A percentile compares a stretch with the other conserved stretches of the same genome.
Evolutionary conservation across 92 coral and sea anemone genomes (phyloP).

Genomic region (Epizoanthus stellaris): DNA sequence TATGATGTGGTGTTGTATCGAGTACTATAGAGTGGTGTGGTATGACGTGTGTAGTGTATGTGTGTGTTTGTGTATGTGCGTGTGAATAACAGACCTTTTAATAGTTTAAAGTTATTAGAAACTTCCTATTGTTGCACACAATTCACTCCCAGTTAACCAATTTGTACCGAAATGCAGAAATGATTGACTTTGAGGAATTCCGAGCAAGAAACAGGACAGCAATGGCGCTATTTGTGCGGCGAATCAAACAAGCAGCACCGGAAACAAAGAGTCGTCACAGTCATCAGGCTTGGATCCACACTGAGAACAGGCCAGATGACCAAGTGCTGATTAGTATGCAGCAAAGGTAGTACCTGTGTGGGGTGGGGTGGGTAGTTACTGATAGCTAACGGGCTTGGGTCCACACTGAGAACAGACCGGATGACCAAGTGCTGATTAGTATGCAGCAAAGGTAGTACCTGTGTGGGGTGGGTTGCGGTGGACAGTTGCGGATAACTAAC

Average conservation of each 20-base stretch:
- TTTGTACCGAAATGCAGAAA: constrained; percentile 42
- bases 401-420: constrained; percentile 14
- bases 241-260: constrained; percentile 68
- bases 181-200: constrained; percentile 70
- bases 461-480: background rate
- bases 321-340: constrained; percentile 55
- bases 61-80: too few relatives aligned
- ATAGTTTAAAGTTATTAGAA: background rate
- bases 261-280: constrained; percentile 92
- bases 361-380: too few relatives aligned
- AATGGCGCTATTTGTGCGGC: constrained; percentile 69
- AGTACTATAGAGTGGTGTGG: too few relatives aligned
- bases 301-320: constrained; percentile 51
- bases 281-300: constrained; percentile 81
- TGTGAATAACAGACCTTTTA: background rate
- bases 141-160: background rate
- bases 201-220: constrained; percentile 61
- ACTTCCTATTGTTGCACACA: too few relatives aligned
- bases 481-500: too few relatives aligned
- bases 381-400: too few relatives aligned
- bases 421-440: constrained; percentile 53
- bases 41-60: too few relatives aligned
- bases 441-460: constrained; percentile 65
- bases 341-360: constrained; percentile 52
- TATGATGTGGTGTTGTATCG: too few relatives aligned